Conservation (phyloP, 2,113 vertebrate genomes). For the Brachyhypopomus occidentalis region DNA sequence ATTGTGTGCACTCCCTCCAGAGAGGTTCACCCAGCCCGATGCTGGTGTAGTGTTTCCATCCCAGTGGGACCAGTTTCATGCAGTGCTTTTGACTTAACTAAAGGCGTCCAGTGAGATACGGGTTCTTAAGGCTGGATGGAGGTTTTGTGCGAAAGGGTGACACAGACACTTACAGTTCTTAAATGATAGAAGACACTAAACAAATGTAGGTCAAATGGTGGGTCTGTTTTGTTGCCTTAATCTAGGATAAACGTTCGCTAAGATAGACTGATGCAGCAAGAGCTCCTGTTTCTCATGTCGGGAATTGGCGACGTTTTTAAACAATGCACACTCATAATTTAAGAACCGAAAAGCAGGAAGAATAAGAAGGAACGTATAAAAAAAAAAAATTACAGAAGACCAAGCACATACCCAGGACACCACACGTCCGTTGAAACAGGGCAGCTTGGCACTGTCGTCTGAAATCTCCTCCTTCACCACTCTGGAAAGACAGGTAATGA, state of each 20-base stretch:
- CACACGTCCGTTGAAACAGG: slow-evolving; percentile 90
- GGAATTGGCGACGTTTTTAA: neutral
- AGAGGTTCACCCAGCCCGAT: slow-evolving; percentile 41
- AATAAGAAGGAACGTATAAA: neutral
- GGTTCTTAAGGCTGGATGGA: slow-evolving; percentile 47
- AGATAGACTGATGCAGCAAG: too few relatives aligned
- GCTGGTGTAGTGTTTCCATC: slow-evolving; percentile 49
- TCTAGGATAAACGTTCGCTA: neutral
- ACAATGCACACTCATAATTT: neutral
- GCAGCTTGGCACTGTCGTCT: slow-evolving; percentile 84
- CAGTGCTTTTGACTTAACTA: slow-evolving; percentile 48
- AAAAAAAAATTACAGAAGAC: neutral
- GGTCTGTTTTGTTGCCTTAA: neutral
- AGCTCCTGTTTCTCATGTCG: neutral
- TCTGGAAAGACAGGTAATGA: slow-evolving; percentile 66
- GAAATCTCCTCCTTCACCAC: slow-evolving; percentile 94
- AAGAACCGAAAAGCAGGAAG: neutral
- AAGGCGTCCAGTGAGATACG: too few relatives aligned
- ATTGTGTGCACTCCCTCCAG: slow-evolving; percentile 41
- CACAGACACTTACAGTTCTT: slow-evolving; percentile 31
- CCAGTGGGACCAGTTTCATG: slow-evolving; percentile 40
- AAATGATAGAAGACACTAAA: slow-evolving; percentile 20
- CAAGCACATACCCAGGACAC: slow-evolving; percentile 86
- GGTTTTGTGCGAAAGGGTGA: slow-evolving; percentile 25
- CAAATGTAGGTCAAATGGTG: neutral